Conservation (phyloP, 1,140 invertebrate species). For the Apocrypta bakeri region DNA sequence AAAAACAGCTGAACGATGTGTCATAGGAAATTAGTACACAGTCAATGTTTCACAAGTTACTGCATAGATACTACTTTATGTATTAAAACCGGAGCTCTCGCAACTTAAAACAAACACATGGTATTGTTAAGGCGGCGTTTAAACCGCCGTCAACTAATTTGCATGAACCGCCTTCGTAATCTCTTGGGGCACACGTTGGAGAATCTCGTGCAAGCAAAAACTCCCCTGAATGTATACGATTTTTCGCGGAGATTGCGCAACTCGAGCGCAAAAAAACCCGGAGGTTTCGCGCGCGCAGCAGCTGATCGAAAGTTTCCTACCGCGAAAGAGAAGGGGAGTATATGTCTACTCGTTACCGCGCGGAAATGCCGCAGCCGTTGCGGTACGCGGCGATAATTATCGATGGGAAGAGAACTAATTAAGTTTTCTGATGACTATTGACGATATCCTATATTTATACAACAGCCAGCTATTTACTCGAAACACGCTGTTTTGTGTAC, state of each 20-base stretch:
- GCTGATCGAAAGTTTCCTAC: conserved; percentile 24
- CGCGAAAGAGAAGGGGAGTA: background rate
- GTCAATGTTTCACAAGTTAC: too few species aligned
- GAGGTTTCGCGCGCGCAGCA: background rate
- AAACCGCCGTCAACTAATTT: background rate
- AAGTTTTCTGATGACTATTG: conserved; percentile 46
- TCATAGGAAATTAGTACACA: too few species aligned
- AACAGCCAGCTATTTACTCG: background rate
- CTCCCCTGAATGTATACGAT: conserved; percentile 4
- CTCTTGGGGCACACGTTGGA: background rate
- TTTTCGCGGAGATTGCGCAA: conserved; percentile 9
- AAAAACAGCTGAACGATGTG: too few species aligned
- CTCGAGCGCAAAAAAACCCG: background rate
- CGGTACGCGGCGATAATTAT: conserved; percentile 34
- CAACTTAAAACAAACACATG: background rate
- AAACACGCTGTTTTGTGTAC: background rate
- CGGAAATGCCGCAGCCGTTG: conserved; percentile 9
- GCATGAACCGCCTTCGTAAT: background rate
- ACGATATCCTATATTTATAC: conserved; percentile 32
- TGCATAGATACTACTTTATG: background rate
- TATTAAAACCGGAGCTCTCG: background rate
- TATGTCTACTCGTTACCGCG: conserved; percentile 7
- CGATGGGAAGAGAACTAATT: conserved; percentile 42
- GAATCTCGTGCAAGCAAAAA: conserved; percentile 12
- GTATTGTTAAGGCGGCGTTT: background rate